phyloP scores from a whole-genome alignment of 2,797 vertebrate species.

The Hipposideros larvatus region DNA sequence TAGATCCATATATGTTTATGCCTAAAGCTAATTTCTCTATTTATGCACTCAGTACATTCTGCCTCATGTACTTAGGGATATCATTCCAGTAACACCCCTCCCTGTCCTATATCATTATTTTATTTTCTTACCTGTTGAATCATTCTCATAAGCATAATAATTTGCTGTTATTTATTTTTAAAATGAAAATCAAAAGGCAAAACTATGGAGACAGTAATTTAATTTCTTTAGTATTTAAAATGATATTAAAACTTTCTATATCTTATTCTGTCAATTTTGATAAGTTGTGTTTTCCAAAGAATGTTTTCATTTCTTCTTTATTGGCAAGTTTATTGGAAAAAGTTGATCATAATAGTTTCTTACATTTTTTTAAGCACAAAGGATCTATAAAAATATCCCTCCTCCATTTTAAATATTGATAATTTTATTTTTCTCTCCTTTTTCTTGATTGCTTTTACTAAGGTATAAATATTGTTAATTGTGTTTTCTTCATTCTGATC shows the following conservation, averaged over 20 bases:
- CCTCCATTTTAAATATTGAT: not conserved
- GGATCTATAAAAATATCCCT: not conserved
- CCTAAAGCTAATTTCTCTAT: not conserved
- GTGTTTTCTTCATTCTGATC: not conserved
- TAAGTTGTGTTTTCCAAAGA: not conserved
- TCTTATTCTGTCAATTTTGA: not conserved
- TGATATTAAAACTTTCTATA: not conserved
- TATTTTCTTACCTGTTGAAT: not conserved
- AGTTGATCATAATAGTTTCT: not conserved
- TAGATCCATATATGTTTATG: not conserved
- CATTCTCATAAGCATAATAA: not conserved
- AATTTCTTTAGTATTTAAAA: not conserved
- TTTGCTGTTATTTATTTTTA: not conserved
- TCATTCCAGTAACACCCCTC: not conserved
- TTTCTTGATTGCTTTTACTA: not conserved
- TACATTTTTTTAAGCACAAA: not conserved
- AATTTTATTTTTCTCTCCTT: not conserved
- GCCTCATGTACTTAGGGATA: not conserved
- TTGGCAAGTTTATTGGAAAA: not conserved
- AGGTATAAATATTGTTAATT: not conserved
- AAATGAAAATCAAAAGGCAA: not conserved
- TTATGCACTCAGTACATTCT: not conserved
- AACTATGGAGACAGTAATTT: not conserved
- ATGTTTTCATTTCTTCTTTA: not conserved
- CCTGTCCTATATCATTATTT: not conserved